Evolutionary conservation across 2,888 invertebrate species (phyloP).

Genomic region (Hoplodrina ambigua): DNA sequence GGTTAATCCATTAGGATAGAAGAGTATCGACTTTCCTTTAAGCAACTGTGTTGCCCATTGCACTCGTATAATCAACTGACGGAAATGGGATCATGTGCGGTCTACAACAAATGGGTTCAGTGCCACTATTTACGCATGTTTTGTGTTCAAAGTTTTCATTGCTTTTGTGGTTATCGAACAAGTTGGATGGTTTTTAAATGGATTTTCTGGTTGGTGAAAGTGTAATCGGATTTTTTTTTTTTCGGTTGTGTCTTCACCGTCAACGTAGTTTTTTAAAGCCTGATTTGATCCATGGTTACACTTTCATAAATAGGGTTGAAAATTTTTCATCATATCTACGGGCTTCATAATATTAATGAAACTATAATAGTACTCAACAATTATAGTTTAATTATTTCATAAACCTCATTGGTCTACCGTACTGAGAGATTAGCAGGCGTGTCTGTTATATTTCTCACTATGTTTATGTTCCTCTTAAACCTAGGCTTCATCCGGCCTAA

Average conservation of each 20-base stretch:
- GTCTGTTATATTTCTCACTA: background rate
- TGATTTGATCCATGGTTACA: too few species aligned
- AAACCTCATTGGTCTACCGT: conserved; percentile 1
- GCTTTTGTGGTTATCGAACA: conserved; percentile 35
- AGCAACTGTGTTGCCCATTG: conserved; percentile 40
- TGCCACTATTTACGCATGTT: conserved; percentile 44
- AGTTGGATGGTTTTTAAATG: conserved; percentile 36
- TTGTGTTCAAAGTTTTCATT: conserved; percentile 35
- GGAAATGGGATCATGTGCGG: conserved; percentile 53
- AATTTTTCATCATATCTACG: background rate
- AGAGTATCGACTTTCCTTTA: conserved; percentile 52
- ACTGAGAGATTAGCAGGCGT: background rate
- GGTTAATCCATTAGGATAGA: conserved; percentile 46
- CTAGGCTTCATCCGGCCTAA: conserved; percentile 14
- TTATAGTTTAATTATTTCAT: background rate
- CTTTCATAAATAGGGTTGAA: background rate
- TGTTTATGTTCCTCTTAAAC: conserved; percentile 26
- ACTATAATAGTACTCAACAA: background rate
- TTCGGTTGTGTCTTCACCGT: background rate
- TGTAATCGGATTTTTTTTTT: conserved; percentile 11
- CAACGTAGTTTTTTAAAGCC: too few species aligned
- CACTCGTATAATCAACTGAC: conserved; percentile 50
- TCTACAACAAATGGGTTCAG: conserved; percentile 43
- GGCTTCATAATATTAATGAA: too few species aligned
- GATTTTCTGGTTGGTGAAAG: conserved; percentile 30